A percentile compares a stretch with the other conserved stretches of the same genome.
Evolutionary conservation across 2,113 vertebrate genomes (phyloP).

Genomic region (Meriones unguiculatus): DNA sequence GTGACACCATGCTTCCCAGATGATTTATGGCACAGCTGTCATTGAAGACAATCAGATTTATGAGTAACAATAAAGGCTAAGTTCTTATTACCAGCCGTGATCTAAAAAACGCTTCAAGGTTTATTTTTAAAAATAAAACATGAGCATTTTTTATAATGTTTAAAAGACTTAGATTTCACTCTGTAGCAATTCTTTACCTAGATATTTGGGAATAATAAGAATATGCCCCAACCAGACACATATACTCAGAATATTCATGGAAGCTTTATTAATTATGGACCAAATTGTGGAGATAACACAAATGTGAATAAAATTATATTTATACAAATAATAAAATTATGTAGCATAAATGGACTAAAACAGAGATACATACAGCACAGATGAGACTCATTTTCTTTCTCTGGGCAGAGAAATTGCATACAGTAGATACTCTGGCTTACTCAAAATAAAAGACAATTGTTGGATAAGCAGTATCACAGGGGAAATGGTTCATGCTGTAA

Average conservation of each 20-base stretch:
- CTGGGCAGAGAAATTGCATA: background rate
- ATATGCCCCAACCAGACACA: rapidly evolving
- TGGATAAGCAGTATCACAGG: background rate
- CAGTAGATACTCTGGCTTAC: rapidly evolving
- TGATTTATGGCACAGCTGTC: too few relatives aligned
- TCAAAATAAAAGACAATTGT: background rate
- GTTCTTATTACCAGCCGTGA: background rate
- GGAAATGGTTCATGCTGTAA: background rate
- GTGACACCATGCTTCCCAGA: too few relatives aligned
- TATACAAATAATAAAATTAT: background rate
- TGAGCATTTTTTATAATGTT: background rate
- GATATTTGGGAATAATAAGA: background rate
- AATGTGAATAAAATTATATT: background rate
- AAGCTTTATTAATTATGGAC: background rate
- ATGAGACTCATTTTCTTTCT: background rate
- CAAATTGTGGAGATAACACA: background rate
- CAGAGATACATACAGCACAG: background rate
- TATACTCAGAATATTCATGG: background rate
- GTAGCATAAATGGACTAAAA: background rate
- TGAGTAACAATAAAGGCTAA: background rate
- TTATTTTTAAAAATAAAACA: background rate
- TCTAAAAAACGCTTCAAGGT: background rate
- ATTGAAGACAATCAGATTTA: background rate
- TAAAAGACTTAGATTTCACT: background rate
- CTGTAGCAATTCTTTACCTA: background rate